A percentile compares a stretch with the other conserved stretches of the same genome.
Evolutionary conservation across 92 coral and sea anemone genomes (phyloP).

Genomic region (Epizoanthus illoricatus): DNA sequence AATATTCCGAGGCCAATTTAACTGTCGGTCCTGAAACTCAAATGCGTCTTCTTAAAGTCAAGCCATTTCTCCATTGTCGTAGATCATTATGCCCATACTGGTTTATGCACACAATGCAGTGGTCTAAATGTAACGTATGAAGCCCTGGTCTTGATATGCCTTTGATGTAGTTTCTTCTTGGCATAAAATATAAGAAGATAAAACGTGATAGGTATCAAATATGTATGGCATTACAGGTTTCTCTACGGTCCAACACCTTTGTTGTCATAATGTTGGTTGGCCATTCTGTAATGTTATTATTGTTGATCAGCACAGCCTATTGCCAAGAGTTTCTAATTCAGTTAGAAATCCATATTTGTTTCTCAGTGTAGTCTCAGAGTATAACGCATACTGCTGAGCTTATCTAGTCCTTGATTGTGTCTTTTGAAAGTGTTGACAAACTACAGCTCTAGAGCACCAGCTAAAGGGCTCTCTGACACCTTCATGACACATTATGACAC

Average conservation of each 20-base stretch:
- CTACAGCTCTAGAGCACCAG: too few species aligned
- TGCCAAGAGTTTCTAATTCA: not conserved
- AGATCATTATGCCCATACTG: not conserved
- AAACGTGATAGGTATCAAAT: slow-evolving; percentile 2
- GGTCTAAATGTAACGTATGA: not conserved
- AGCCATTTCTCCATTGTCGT: too few species aligned
- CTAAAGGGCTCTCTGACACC: too few species aligned
- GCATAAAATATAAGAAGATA: not conserved
- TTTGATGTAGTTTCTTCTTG: not conserved
- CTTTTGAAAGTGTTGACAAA: too few species aligned
- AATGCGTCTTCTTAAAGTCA: too few species aligned
- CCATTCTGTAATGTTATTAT: not conserved
- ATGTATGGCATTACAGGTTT: slow-evolving; percentile 22
- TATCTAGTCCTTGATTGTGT: too few species aligned
- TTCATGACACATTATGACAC: too few species aligned
- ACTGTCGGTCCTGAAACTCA: too few species aligned
- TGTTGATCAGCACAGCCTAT: not conserved
- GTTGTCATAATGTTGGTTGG: not conserved
- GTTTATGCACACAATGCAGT: not conserved
- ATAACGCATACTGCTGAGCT: too few species aligned
- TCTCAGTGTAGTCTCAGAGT: too few species aligned
- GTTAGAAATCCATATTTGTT: not conserved
- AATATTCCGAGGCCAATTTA: too few species aligned
- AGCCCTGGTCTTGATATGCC: not conserved
- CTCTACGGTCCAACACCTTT: slow-evolving; percentile 12